These are phyloP conservation scores for Ptychoptera albimana DNA, from an alignment of 2,888 invertebrate species.

Conservation along the genomic window DNA sequence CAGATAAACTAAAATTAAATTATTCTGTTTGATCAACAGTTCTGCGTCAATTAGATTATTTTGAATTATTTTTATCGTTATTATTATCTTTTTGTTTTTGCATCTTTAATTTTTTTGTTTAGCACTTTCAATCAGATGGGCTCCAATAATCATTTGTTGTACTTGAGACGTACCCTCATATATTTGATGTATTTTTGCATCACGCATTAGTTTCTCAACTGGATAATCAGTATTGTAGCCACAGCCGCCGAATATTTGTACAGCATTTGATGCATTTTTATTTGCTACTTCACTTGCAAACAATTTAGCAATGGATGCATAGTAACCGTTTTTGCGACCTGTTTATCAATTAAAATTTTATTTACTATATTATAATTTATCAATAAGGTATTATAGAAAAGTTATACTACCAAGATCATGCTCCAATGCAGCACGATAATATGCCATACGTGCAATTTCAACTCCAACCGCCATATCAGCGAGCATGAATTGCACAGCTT, in stretches of 20 bases:
- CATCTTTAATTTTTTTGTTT: neutral
- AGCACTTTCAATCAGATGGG: constrained; percentile 38
- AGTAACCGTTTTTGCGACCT: constrained; percentile 59
- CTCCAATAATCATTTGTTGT: constrained; percentile 84
- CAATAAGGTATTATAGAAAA: too few species aligned
- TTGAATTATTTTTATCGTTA: too few species aligned
- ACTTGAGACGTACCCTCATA: constrained; percentile 99
- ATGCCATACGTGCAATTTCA: constrained; percentile 73
- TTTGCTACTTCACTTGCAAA: constrained; percentile 87
- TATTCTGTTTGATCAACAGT: too few species aligned
- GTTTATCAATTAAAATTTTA: too few species aligned
- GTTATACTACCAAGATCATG: constrained; percentile 52
- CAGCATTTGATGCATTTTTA: constrained; percentile 86
- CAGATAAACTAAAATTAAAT: too few species aligned
- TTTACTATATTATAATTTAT: too few species aligned
- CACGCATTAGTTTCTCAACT: constrained; percentile 96
- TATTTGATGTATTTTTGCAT: constrained; percentile 97
- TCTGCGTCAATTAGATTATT: too few species aligned
- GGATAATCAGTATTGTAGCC: constrained; percentile 96
- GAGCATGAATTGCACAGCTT: constrained; percentile 86
- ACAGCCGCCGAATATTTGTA: constrained; percentile 89
- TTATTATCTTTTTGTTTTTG: too few species aligned
- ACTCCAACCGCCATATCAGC: constrained; percentile 92
- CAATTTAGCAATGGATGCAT: constrained; percentile 91
- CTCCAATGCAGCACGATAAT: constrained; percentile 79